Base-by-base conservation (phyloP, 2,113 vertebrate species). In the Ceyx margarethae region DNA sequence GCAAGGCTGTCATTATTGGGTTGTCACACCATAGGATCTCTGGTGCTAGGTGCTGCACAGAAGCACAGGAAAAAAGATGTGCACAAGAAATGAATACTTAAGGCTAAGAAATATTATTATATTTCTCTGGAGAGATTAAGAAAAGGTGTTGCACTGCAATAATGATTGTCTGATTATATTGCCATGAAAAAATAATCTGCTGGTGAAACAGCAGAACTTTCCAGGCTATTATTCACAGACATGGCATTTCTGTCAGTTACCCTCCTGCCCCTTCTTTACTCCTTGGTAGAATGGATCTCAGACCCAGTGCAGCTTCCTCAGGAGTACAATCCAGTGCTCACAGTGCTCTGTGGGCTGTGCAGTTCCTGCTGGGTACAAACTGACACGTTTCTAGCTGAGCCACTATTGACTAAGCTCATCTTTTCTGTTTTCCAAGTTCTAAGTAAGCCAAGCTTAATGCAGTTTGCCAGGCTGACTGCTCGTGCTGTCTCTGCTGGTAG, bases 361-460 rank as follows among this genome's bases (percentile, higher is more conserved):
- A 91, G 80, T 42, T 66, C 40, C 9, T 48, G 67, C 68, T 83
- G 43, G 79, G 84, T 51, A 79, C 67, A 86, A 69, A 60, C 46
- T 48, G 42, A 17, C 60, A 10, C n/a, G 35, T 74, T 82, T 45
- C 45, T 11, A 87, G 86, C 83, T 81, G 57, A 48, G 53, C 66
- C 20, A 46, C 68, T 76, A 46, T 56, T 81, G 83, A 85, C 81
- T 76, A 90, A 90, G 50, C 64, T 42, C 51, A 69, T 94, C 37
- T 82, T 51, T 64, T 77, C 31, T 60, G n/a, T 17, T 95, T 93
- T 75, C 83, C 67, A 73, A 91, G 68, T 80, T 81, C 86, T 85
- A 89, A 80, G 87, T 82, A 87, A 92, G 92, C 84, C 81, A 81
- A 50, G 60, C 85, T 87, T 96, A 91, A 94, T 97, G 96, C 95